phyloP scores from a whole-genome alignment of 1,140 invertebrate genomes.

The Cotesia typhae region DNA sequence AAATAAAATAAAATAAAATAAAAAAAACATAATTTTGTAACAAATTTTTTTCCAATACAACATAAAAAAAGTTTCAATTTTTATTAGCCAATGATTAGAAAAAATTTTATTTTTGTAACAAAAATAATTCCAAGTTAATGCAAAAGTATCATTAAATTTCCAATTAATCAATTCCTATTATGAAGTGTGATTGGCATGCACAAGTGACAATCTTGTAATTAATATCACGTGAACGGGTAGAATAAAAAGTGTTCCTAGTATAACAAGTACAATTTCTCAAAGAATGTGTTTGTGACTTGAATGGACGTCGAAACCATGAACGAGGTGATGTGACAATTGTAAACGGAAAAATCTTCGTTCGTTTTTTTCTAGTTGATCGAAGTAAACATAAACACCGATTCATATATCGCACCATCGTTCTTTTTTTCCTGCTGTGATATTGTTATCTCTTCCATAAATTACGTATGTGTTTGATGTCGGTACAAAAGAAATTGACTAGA shows the following conservation, averaged over 20 bases:
- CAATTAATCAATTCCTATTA: conserved; percentile 9
- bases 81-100: too few species aligned
- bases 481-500: too few species aligned
- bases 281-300: conserved; percentile 40
- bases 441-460: conserved; percentile 35
- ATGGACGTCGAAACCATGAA: conserved; percentile 45
- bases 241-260: background rate
- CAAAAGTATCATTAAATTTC: background rate
- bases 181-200: background rate
- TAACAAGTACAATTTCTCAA: conserved; percentile 24
- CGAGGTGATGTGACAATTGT: conserved; percentile 44
- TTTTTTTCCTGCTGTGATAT: conserved; percentile 50
- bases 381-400: conserved; percentile 46
- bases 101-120: too few species aligned
- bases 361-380: conserved; percentile 46
- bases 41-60: too few species aligned
- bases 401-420: conserved; percentile 45
- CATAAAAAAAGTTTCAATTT: too few species aligned
- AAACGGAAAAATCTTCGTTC: conserved; percentile 46
- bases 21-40: too few species aligned
- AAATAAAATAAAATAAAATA: too few species aligned
- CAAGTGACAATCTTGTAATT: background rate
- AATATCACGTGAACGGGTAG: background rate
- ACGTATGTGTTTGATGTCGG: too few species aligned
- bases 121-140: conserved; percentile 9